Base-by-base conservation (phyloP, 2,797 vertebrate species). In the Pygocentrus nattereri region DNA sequence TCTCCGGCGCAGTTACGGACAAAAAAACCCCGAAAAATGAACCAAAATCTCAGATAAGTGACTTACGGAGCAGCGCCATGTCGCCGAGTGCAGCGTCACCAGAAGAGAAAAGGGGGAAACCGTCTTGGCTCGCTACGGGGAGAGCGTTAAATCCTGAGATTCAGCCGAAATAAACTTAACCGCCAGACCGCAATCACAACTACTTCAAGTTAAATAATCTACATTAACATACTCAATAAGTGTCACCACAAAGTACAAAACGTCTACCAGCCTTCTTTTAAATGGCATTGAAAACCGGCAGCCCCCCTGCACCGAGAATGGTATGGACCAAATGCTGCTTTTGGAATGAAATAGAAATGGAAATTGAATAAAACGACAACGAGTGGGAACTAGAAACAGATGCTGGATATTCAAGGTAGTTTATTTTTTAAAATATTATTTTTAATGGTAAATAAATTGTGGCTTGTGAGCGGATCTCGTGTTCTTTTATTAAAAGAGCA, bases 11-110 rank as follows among this genome's bases (percentile, higher is more conserved):
- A 69, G 76, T 19, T 16, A 49, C 0, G 4, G 4, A 31, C 0
- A 5, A 0, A 8, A n/a, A 76, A 59, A 38, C 23, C 8, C 0
- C 23, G 16, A 4, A 1, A 68, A 56, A 19, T 31, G 0, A 1
- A 49, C 0, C 6, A 18, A 44, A 6, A 15, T n/a, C 30, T 41
- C 5, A 69, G 54, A 83, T 74, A 72, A 78, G 44, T 79, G 50
- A 94, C 93, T 95, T 84, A 95, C 95, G 56, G 70, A 83, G 85
- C 61, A 89, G 91, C 84, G 94, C 91, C 95, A 95, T 95, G 90
- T 95, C 92, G 87, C 91, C 92, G 92, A 89, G 91, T 92, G 94
- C 93, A 94, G 91, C 94, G 93, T 95, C 93, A 95, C 92, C 93
- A 89, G 90, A 85, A 91, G 85, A 82, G 34, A 56, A 85, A 31